Conservation (phyloP, 1,140 invertebrate genomes). For the Aphidius gifuensis region DNA sequence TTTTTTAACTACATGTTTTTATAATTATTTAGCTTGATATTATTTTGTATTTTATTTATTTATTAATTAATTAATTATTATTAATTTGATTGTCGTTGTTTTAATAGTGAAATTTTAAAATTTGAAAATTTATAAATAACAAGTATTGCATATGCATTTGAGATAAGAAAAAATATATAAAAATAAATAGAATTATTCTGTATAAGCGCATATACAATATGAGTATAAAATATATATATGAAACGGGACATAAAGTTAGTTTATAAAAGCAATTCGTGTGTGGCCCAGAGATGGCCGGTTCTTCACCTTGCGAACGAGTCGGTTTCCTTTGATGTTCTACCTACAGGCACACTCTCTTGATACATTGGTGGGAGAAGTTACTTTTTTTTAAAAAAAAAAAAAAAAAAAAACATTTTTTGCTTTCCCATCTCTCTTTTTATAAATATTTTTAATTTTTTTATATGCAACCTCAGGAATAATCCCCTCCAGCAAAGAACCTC, state of each 20-base stretch:
- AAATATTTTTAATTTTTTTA: slow-evolving; percentile 12
- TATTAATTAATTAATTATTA: too few relatives aligned
- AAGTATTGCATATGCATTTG: too few relatives aligned
- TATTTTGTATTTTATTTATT: too few relatives aligned
- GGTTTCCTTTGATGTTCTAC: slow-evolving; percentile 54
- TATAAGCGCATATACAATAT: too few relatives aligned
- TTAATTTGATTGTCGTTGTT: too few relatives aligned
- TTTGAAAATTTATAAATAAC: too few relatives aligned
- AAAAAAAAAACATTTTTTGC: slow-evolving; percentile 17
- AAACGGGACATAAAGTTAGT: slow-evolving; percentile 38
- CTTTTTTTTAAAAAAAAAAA: too few relatives aligned
- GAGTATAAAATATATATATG: slow-evolving; percentile 2
- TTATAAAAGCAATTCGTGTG: slow-evolving; percentile 57
- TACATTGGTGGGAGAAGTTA: slow-evolving; percentile 33
- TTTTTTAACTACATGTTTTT: too few relatives aligned
- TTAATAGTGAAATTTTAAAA: too few relatives aligned
- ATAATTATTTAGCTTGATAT: too few relatives aligned
- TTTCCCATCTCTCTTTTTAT: slow-evolving; percentile 24
- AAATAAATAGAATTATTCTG: too few relatives aligned
- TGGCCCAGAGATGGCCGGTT: slow-evolving; percentile 56
- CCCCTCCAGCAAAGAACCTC: background rate
- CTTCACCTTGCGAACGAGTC: slow-evolving; percentile 57
- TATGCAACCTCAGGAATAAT: background rate
- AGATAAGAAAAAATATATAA: too few relatives aligned
- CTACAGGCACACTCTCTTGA: slow-evolving; percentile 36